These are phyloP conservation scores for Pangasius mekongensis DNA, from an alignment of 2,797 vertebrate species.

Conservation along the genomic window DNA sequence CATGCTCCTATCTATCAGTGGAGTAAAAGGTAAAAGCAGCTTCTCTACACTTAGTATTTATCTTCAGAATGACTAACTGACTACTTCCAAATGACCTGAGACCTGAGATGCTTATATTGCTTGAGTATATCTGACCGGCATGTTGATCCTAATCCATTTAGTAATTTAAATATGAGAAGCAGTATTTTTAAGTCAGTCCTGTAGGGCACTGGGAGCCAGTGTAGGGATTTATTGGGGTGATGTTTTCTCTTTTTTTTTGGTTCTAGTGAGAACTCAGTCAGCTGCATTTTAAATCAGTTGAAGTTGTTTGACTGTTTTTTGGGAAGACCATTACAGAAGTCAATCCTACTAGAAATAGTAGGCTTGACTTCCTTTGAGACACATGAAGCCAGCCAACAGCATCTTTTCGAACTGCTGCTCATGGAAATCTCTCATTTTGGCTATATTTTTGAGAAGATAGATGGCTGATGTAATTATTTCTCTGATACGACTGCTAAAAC, in stretches of 20 bases:
- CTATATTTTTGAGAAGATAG: not conserved
- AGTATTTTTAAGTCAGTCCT: too few relatives aligned
- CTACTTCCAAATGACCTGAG: not conserved
- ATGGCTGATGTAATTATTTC: not conserved
- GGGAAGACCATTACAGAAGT: not conserved
- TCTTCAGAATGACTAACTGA: not conserved
- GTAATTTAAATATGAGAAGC: not conserved
- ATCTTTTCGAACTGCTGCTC: not conserved
- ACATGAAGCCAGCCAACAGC: not conserved
- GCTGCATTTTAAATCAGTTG: too few relatives aligned
- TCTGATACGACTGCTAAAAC: not conserved
- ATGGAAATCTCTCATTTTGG: not conserved
- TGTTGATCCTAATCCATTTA: not conserved
- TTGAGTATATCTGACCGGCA: not conserved
- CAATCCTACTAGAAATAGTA: not conserved
- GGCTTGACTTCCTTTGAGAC: not conserved
- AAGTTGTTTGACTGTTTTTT: not conserved
- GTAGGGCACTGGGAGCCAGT: too few relatives aligned
- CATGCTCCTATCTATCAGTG: not conserved
- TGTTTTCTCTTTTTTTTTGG: too few relatives aligned
- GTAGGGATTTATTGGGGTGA: not conserved
- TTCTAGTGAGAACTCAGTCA: too few relatives aligned
- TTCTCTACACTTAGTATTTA: not conserved
- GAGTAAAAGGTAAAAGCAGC: not conserved
- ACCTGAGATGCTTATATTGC: not conserved